Conservation (phyloP, 1,140 invertebrate species). For the Panonychus citri region DNA sequence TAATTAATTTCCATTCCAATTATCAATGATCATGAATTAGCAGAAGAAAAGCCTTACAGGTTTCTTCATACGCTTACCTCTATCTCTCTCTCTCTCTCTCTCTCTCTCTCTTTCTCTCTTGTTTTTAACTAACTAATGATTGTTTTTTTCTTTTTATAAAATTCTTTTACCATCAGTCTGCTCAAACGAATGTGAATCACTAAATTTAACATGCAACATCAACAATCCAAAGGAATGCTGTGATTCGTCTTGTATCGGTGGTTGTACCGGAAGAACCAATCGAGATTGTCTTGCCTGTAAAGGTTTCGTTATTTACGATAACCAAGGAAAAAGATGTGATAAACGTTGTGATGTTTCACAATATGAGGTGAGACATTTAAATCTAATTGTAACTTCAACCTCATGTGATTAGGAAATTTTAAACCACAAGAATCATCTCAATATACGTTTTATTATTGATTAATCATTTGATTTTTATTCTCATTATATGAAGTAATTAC, state of each 20-base stretch:
- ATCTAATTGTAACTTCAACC: constrained; percentile 22
- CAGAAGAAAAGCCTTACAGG: no score
- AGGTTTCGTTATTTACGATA: constrained; percentile 32
- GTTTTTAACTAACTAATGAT: no score
- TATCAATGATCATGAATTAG: no score
- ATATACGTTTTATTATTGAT: no score
- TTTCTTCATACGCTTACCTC: not conserved
- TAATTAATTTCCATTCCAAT: not conserved
- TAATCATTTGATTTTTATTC: no score
- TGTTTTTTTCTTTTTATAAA: no score
- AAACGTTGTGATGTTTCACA: not conserved
- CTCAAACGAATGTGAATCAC: constrained; percentile 5
- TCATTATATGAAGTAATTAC: no score
- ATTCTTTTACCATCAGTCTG: constrained; percentile 4
- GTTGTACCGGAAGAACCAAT: constrained; percentile 36
- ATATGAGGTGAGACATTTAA: not conserved
- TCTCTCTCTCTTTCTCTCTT: not conserved
- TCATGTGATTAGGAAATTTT: no score
- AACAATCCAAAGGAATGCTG: not conserved
- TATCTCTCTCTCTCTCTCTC: not conserved
- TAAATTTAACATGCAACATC: constrained; percentile 26
- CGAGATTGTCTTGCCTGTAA: constrained; percentile 41
- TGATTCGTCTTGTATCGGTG: constrained; percentile 37
- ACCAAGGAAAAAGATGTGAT: constrained; percentile 40
- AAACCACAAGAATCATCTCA: no score